A percentile compares a stretch with the other conserved stretches of the same genome.
These are phyloP conservation scores for Cranoglanis bouderius DNA, from an alignment of 2,113 vertebrate species.

Conservation along the genomic window DNA sequence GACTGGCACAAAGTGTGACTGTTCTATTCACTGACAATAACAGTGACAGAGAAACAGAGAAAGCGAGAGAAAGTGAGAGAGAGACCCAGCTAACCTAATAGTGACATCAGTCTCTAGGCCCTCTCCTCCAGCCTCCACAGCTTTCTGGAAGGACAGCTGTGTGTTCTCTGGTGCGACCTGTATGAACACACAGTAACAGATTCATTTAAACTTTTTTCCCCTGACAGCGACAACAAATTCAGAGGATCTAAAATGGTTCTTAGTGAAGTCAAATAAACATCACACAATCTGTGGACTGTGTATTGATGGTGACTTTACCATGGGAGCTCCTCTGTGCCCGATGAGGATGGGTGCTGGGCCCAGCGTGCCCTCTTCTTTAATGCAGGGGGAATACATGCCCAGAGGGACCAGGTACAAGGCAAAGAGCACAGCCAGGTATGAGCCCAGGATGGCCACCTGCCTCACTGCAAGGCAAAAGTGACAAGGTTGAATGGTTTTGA, in stretches of 20 bases:
- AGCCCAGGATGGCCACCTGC: constrained; percentile 76
- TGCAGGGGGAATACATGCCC: constrained; percentile 90
- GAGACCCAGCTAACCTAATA: constrained; percentile 77
- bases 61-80: background rate
- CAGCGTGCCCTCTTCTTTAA: constrained; percentile 80
- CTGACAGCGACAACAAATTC: background rate
- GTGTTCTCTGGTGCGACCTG: constrained; percentile 91
- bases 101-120: constrained; percentile 87
- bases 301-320: constrained; percentile 71
- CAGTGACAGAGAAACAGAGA: background rate
- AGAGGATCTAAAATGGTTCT: background rate
- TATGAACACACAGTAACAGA: background rate
- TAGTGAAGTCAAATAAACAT: background rate
- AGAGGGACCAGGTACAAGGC: constrained; percentile 85
- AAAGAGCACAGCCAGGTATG: constrained; percentile 81
- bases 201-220: background rate
- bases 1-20: background rate
- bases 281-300: background rate
- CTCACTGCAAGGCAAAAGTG: constrained; percentile 71
- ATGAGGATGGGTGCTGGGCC: constrained; percentile 83
- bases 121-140: constrained; percentile 77
- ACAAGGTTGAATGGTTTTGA: background rate
- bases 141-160: constrained; percentile 87
- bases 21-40: background rate
- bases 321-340: constrained; percentile 90